Base-by-base conservation (phyloP, 2,888 invertebrate genomes). In the Campopleginae sp. region DNA sequence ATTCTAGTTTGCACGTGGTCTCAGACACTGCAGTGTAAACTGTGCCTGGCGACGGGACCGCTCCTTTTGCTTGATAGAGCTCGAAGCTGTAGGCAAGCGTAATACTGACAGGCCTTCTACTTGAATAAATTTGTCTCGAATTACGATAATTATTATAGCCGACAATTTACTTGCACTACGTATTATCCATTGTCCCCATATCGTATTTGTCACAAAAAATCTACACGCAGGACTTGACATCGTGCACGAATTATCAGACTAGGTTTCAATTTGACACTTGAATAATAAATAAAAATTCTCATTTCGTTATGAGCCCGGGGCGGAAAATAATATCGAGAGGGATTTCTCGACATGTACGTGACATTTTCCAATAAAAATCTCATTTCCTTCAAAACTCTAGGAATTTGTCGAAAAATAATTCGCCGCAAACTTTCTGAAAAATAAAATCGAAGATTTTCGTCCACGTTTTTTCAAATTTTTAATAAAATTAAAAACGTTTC, bases 1-100 rank as follows among this genome's bases (percentile, higher is more conserved):
- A 10, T 31, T 4, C 33, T n/a, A 83, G 70, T 58, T 46, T 84
- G 86, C 86, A 85, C 86, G 87, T 87, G 87, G 84, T 84, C 74
- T 76, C 7, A 17, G 65, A 7, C 4, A 75, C 44, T 75, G n/a
- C 12, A 14, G 44, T 63, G 46, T 44, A 66, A 78, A 58, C 82
- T 42, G n/a, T n/a, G 65, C 66, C 12, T n/a, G 31, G 17, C 66
- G 72, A 65, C 66, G n/a, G 66, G 54, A 66, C 72, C 78, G 66
- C 82, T 65, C 76, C 82, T 82, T 78, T 58, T 44, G 33, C 72
- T 46, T 31, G 31, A 27, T 42, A 27, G 27, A 54, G 33, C n/a
- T 46, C 23, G 51, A 46, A 70, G 54, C 19, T 63, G 65, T 71
- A 66, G 17, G 44, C 46, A 54, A 33, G 63, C 66, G 63, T 42